Conservation (phyloP, 2,797 vertebrate species). For the Neostethus bicornis region DNA sequence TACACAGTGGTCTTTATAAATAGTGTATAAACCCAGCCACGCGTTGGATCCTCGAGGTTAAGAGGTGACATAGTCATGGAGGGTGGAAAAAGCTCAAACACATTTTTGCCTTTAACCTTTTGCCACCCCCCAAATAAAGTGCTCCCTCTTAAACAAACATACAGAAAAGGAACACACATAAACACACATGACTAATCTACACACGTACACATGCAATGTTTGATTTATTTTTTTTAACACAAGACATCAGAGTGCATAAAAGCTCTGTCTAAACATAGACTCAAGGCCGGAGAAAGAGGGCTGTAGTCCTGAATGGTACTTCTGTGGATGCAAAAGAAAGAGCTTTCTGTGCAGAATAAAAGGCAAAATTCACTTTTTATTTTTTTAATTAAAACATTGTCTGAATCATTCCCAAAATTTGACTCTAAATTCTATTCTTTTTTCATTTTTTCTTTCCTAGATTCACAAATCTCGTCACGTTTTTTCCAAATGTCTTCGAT, state of each 20-base stretch:
- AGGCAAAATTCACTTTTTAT: slow-evolving; percentile 10
- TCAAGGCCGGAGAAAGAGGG: slow-evolving; percentile 61
- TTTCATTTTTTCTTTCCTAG: neutral
- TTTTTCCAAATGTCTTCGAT: slow-evolving; percentile 13
- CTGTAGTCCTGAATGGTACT: slow-evolving; percentile 51
- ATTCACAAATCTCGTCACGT: slow-evolving; percentile 30
- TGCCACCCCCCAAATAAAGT: slow-evolving; percentile 51
- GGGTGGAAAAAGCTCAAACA: slow-evolving; percentile 61
- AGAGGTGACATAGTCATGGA: slow-evolving; percentile 36
- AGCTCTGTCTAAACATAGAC: slow-evolving; percentile 64
- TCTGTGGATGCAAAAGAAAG: slow-evolving; percentile 6
- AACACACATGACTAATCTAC: slow-evolving; percentile 29
- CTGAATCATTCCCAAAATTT: slow-evolving; percentile 10
- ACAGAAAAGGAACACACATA: slow-evolving; percentile 17
- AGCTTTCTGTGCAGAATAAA: slow-evolving; percentile 30
- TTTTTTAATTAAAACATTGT: slow-evolving; percentile 23
- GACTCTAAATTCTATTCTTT: slow-evolving; percentile 17
- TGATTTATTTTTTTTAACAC: slow-evolving; percentile 28
- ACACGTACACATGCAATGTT: slow-evolving; percentile 5
- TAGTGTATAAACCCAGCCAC: slow-evolving; percentile 74
- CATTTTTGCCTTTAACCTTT: slow-evolving; percentile 66
- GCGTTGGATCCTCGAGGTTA: slow-evolving; percentile 43
- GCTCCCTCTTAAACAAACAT: slow-evolving; percentile 55
- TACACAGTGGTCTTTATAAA: slow-evolving; percentile 72
- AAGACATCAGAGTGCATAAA: slow-evolving; percentile 65